These are phyloP conservation scores for Diploscapter pachys DNA, from an alignment of 1,140 invertebrate species.

Conservation along the genomic window DNA sequence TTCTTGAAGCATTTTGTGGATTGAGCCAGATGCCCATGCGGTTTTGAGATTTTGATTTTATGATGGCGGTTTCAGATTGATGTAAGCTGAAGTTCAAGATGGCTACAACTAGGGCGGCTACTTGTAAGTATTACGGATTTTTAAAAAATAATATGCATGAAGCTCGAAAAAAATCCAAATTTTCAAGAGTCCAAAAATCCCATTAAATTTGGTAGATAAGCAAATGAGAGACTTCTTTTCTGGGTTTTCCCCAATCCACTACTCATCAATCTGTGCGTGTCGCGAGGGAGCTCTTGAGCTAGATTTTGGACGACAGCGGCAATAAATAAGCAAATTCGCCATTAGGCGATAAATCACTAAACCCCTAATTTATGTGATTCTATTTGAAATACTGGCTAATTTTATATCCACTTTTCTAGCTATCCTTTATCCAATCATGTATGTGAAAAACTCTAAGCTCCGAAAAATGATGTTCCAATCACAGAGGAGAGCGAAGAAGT, in stretches of 20 bases:
- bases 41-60: too few species aligned
- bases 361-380: too few species aligned
- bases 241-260: background rate
- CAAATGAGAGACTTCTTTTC: background rate
- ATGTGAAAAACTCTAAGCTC: too few species aligned
- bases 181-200: background rate
- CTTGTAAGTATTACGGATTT: slow-evolving; percentile 35
- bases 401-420: too few species aligned
- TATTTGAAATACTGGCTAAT: too few species aligned
- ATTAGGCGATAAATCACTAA: too few species aligned
- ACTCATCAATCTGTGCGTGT: background rate
- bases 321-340: background rate
- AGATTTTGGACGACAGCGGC: background rate
- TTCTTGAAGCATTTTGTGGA: too few species aligned
- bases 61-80: too few species aligned
- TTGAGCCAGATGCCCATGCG: too few species aligned
- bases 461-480: too few species aligned
- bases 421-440: too few species aligned
- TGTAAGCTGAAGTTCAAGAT: slow-evolving; percentile 3
- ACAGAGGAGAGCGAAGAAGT: too few species aligned
- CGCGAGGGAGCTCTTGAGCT: background rate
- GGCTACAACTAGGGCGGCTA: slow-evolving; percentile 44
- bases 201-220: background rate
- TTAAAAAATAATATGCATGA: background rate
- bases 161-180: background rate